Evolutionary conservation across 1,140 invertebrate genomes (phyloP), one percentile per base, ranked within the genome.

Genomic region (Brachionus asplanchnoidis): DNA sequence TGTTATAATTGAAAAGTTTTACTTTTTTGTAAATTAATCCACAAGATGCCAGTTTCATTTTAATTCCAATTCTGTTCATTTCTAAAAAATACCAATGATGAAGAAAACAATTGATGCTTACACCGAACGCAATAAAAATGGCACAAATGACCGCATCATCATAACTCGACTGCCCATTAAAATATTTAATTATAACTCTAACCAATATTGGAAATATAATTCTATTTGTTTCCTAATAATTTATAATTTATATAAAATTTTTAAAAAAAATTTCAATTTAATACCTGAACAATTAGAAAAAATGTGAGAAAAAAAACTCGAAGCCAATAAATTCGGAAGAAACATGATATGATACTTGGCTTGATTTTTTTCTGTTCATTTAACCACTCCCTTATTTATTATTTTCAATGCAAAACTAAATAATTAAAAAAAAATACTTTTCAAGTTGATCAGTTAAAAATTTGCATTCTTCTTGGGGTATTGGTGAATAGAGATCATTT

Each of bases 51-150:
- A 95, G 91, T 85, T 94, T 91, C 86, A 94, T 92, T 89, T 94
- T 93, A 92, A 95, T 93, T 44, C 94, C 94, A 86, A 93, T 87
- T 77, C 89, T 87, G 32, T 88, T 87, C 36, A 94, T 92, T 68
- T 91, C 92, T 88, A 95, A 92, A 90, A 95, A 93, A 87, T 94
- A 94, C 3, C 93, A 93, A 91, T 97, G 94, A 86, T 93, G 92
- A 1, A 93, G 89, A 44, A 95, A 89, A 11, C 93, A 92, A 86
- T 93, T 93, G 50, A 94, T 85, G 0, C 93, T 91, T 6, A 93
- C 92, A 86, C 92, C 92, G 5, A 94, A 79, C 46, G 94, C 92
- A 28, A 96, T 92, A 20, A 88, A 89, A 42, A 86, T 73, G 1
- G 88, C 89, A 86, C 87, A 90, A 44, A 88, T 42, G 79, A 88